phyloP scores from a whole-genome alignment of 2,888 invertebrate genomes.

The Hetaerina titia region DNA sequence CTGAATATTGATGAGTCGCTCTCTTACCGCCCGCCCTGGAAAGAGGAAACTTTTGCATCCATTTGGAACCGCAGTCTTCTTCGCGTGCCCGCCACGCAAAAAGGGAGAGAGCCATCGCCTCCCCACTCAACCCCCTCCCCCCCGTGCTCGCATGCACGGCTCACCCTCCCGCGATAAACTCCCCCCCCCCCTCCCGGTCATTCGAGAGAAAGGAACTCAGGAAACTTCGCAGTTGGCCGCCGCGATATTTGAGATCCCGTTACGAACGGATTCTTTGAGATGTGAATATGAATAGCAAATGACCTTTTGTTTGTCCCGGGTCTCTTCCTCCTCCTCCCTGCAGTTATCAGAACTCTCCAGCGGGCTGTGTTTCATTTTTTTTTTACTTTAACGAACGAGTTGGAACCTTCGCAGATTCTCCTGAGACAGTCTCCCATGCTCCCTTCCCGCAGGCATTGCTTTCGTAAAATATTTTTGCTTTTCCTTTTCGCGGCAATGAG shows the following conservation, averaged over 20 bases:
- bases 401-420: not conserved
- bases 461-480: not conserved
- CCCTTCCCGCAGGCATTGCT: not conserved
- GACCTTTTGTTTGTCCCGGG: not conserved
- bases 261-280: not conserved
- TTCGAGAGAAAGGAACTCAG: not conserved
- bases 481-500: not conserved
- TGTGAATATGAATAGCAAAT: not conserved
- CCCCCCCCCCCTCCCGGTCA: not conserved
- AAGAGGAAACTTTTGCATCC: too few species aligned
- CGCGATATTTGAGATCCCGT: not conserved
- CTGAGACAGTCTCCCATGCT: not conserved
- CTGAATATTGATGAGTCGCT: slow-evolving; percentile 6
- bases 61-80: too few species aligned
- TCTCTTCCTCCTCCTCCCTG: not conserved
- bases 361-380: not conserved
- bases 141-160: not conserved
- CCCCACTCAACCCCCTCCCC: not conserved
- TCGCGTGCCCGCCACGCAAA: too few species aligned
- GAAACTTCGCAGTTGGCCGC: not conserved
- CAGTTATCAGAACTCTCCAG: not conserved
- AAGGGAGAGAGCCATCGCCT: not conserved
- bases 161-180: not conserved
- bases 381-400: not conserved
- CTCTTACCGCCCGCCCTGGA: too few species aligned